Base-by-base conservation (phyloP, 2,113 vertebrate species). In the Clinocottus analis region DNA sequence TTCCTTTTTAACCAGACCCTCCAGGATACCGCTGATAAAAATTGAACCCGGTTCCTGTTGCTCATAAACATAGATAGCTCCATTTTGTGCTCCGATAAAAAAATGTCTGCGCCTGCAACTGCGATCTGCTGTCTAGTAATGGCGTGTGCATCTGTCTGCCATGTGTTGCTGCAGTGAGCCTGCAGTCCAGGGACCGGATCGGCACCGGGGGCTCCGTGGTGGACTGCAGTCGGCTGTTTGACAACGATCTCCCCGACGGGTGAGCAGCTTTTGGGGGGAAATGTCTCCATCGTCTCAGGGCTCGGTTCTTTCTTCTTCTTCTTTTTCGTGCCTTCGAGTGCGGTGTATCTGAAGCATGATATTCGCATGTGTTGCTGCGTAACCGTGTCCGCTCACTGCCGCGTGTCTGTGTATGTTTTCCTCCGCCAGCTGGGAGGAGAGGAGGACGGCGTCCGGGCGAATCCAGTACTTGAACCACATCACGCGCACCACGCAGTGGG, bases 381-480 rank as follows among this genome's bases (percentile, higher is more conserved):
- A 67, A 75, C 65, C 39, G 7, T 83, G 66, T 85, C 71, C n/a
- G 33, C 80, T 80, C 70, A 79, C 70, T 58, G 64, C 70, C 75
- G 59, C 7, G 49, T 85, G 47, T 90, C 72, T 87, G 78, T 89
- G 27, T 75, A 55, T 89, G 49, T 87, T 89, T 80, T 53, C 89
- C 27, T 80, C 45, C 55, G 91, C 83, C 93, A 99, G 98, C 83
- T 99, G 98, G 98, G 98, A 99, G 95, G 98, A 99, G 93, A 94
- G 98, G 77, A 96, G 97, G 85, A 99, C 97, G 1, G 97, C 98
- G 17, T 97, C 97, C 79, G 98, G 98, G 85, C 96, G 98, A 80
- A 99, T 99, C 89, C 98, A 99, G 85, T 99, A 99, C 93, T 93
- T 99, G 89, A 99, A 99, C 93, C 98, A 99, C 81, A 99, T 99